Evolutionary conservation across 1,140 invertebrate genomes (phyloP).

Genomic region (Rhopalosiphum maidis): DNA sequence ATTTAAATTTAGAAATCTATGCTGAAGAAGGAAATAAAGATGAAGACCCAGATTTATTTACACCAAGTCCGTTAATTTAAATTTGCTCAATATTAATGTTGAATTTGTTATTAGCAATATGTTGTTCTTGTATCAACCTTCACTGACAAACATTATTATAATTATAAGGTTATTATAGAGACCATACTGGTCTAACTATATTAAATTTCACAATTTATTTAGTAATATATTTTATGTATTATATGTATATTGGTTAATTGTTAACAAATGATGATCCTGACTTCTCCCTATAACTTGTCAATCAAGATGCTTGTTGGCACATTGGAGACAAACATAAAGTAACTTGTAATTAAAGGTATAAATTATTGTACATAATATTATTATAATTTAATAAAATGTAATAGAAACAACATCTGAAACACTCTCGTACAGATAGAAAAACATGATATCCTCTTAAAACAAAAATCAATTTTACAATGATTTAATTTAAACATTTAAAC

Average conservation of each 20-base stretch:
- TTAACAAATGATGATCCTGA: not conserved
- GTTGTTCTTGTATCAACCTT: not conserved
- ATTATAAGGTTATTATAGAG: not conserved
- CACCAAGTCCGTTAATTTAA: conserved; percentile 44
- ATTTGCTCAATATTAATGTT: not conserved
- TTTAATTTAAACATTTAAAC: too few relatives aligned
- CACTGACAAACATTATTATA: not conserved
- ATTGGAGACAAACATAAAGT: too few relatives aligned
- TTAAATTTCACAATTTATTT: not conserved
- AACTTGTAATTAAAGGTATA: too few relatives aligned
- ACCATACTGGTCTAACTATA: not conserved
- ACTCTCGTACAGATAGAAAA: too few relatives aligned
- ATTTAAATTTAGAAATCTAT: conserved; percentile 59
- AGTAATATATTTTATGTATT: not conserved
- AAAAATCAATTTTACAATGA: too few relatives aligned
- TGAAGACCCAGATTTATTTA: conserved; percentile 36
- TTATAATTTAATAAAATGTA: too few relatives aligned
- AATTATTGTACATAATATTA: too few relatives aligned
- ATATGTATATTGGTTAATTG: not conserved
- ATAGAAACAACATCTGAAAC: too few relatives aligned
- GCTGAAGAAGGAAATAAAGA: conserved; percentile 56
- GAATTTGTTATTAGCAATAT: not conserved
- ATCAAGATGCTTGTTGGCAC: not conserved
- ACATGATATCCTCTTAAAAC: too few relatives aligned
- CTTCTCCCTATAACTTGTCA: not conserved